Conservation (phyloP, 64 coral and sea anemone genomes). For the Porites lutea region DNA sequence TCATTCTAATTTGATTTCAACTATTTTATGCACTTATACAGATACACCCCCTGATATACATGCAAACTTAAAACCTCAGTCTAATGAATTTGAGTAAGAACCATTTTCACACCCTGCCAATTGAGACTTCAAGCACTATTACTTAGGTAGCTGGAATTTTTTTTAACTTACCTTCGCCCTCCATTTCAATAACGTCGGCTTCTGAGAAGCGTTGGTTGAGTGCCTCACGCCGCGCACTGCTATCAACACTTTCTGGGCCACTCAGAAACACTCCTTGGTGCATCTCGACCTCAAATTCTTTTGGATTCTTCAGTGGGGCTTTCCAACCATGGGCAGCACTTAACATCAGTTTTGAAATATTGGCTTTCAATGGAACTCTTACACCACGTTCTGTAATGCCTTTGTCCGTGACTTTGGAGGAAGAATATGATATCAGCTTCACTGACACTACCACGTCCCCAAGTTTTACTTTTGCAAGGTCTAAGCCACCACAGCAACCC, state of each 20-base stretch:
- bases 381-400: not conserved
- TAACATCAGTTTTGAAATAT: not conserved
- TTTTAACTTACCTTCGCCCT: constrained; percentile 38
- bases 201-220: not conserved
- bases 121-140: no score
- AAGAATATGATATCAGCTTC: not conserved
- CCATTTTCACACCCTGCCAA: no score
- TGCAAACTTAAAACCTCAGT: no score
- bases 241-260: constrained; percentile 30
- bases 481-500: constrained; percentile 2
- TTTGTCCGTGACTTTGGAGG: not conserved
- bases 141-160: no score
- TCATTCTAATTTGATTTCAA: no score
- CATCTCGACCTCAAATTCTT: not conserved
- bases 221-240: not conserved
- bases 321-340: constrained; percentile 11
- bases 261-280: constrained; percentile 37
- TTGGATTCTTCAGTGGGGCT: not conserved
- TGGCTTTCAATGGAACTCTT: not conserved
- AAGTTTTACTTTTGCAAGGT: not conserved
- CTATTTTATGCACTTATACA: no score
- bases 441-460: constrained; percentile 1
- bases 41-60: no score
- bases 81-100: no score
- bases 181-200: constrained; percentile 41